Evolutionary conservation across 2,113 vertebrate species (phyloP), one percentile per base, ranked within the genome.

Genomic region (Catharus fuscescens): DNA sequence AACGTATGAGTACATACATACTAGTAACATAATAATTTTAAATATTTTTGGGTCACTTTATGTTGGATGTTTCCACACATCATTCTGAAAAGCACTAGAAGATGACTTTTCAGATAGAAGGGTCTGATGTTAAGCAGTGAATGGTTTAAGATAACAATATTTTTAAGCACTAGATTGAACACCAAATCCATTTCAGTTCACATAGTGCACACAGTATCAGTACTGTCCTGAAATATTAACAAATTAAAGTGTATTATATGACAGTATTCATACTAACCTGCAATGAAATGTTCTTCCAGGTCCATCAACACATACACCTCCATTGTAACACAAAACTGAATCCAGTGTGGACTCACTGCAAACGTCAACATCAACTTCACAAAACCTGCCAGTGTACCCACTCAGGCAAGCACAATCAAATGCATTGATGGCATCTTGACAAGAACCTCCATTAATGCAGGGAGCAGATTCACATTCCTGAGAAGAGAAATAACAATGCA

Each of bases 401-500:
- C 95, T 96, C 52, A 54, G 81, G 84, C 98, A 99, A 73, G 98
- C 93, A 74, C 98, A 99, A 14, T 96, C 88, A 48, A 98, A 98
- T n/a, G 97, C 96, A 85, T 98, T 93, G 48, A 95, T 88, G 25
- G 96, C 97, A 94, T 98, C 98, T 77, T 98, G 96, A 77, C 98
- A 98, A 6, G 97, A 97, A 19, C 97, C 98, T 83, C 98, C 97
- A 0, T 99, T 98, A 79, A 97, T 53, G 88, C 98, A 98, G n/a
- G 97, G 97, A 40, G 69, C 25, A 44, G 97, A 98, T 19, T 91
- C 90, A 88, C 98, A 98, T 53, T 98, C 97, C 98, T 99, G 95
- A 96, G 82, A 40, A 95, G 9, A 92, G 82, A 88, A 93, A 82
- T 11, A 69, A 80, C 32, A 87, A 66, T 29, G 62, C 6, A 44